These are phyloP conservation scores for Pseudopleuronectes americanus DNA, from an alignment of 2,797 vertebrate genomes.

Conservation along the genomic window DNA sequence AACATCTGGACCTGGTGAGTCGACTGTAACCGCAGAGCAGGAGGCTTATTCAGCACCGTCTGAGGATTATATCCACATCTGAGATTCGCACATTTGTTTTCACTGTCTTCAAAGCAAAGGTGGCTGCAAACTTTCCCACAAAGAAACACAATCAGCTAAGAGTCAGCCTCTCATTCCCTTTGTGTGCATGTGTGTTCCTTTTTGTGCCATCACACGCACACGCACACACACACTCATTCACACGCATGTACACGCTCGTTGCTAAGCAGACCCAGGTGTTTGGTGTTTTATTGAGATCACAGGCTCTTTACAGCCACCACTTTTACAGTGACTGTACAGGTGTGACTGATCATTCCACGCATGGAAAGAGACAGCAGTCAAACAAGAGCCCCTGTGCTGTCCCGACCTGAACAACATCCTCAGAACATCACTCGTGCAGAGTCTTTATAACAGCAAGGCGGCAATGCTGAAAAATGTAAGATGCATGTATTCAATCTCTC, in stretches of 20 bases:
- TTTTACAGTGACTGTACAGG: constrained; percentile 67
- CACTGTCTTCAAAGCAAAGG: constrained; percentile 54
- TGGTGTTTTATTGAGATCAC: constrained; percentile 62
- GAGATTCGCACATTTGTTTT: constrained; percentile 61
- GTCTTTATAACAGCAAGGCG: background rate
- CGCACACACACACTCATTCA: constrained; percentile 13
- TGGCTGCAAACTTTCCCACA: constrained; percentile 46
- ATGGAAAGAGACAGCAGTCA: constrained; percentile 51
- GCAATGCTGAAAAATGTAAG: background rate
- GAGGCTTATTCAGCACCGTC: constrained; percentile 37
- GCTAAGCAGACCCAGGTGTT: constrained; percentile 73
- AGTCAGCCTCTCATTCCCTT: constrained; percentile 43
- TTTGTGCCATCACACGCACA: constrained; percentile 9
- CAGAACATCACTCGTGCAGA: background rate
- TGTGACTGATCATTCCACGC: constrained; percentile 61
- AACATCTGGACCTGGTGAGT: constrained; percentile 35
- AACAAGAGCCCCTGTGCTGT: constrained; percentile 41
- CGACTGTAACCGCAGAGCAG: constrained; percentile 19
- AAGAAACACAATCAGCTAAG: constrained; percentile 47
- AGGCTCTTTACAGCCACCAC: constrained; percentile 49
- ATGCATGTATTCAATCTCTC: background rate
- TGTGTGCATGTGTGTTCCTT: constrained; percentile 22
- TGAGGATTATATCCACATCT: constrained; percentile 50
- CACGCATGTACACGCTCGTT: constrained; percentile 40
- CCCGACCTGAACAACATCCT: constrained; percentile 25